A percentile compares a stretch with the other conserved stretches of the same genome.
These are phyloP conservation scores for Chauna torquata DNA, from an alignment of 2,113 vertebrate species.

Conservation along the genomic window DNA sequence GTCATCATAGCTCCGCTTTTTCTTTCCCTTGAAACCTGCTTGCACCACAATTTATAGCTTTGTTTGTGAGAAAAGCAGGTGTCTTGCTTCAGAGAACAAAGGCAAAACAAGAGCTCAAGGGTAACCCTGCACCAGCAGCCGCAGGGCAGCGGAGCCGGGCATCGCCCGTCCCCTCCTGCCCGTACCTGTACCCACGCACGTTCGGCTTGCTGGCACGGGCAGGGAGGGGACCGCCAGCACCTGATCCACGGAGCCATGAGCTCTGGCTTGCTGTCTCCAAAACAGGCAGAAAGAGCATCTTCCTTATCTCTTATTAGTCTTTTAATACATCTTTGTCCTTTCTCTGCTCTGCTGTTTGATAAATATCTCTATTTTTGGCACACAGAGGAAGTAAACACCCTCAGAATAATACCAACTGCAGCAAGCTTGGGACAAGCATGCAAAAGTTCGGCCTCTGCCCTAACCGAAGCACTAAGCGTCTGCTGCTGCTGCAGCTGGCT, in stretches of 20 bases:
- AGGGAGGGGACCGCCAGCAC: neutral
- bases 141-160: neutral
- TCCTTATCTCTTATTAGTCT: fast-evolving
- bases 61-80: slow-evolving; percentile 56
- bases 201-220: neutral
- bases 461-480: neutral
- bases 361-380: fast-evolving
- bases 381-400: neutral
- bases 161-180: too few species aligned
- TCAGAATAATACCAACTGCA: neutral
- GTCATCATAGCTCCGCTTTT: slow-evolving; percentile 35
- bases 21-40: slow-evolving; percentile 38
- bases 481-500: fast-evolving
- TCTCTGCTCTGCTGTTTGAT: neutral
- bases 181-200: too few species aligned
- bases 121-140: neutral
- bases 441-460: neutral
- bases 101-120: slow-evolving; percentile 52
- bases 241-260: fast-evolving
- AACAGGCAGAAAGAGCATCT: neutral
- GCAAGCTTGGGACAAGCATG: neutral
- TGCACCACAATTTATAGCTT: slow-evolving; percentile 38
- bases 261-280: neutral
- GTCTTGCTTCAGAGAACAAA: slow-evolving; percentile 57
- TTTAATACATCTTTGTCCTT: fast-evolving